Evolutionary conservation across 2,888 invertebrate genomes (phyloP).

Genomic region (Tachina lurida): DNA sequence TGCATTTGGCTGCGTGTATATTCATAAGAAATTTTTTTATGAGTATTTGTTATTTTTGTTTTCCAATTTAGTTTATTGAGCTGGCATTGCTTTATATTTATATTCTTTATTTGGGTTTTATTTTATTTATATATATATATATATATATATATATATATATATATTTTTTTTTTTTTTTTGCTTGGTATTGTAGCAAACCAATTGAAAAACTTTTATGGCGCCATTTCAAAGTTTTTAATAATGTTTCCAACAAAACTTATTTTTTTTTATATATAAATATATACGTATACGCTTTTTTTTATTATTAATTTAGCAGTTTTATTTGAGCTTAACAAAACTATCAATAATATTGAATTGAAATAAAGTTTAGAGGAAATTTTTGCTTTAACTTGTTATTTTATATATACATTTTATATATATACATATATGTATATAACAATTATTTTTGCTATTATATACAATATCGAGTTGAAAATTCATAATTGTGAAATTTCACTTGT

Average conservation of each 20-base stretch:
- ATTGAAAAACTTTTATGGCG: slow-evolving; percentile 72
- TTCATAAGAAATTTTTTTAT: background rate
- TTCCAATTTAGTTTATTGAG: slow-evolving; percentile 60
- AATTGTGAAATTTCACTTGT: slow-evolving; percentile 59
- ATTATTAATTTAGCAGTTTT: slow-evolving; percentile 28
- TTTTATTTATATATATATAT: background rate
- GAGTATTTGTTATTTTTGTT: slow-evolving; percentile 26
- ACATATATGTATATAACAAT: background rate
- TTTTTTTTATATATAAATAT: slow-evolving; percentile 22
- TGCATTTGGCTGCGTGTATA: background rate
- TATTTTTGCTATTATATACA: slow-evolving; percentile 31
- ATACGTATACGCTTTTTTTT: background rate
- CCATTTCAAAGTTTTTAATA: slow-evolving; percentile 71
- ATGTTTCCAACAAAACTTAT: slow-evolving; percentile 65
- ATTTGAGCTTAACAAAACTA: slow-evolving; percentile 25
- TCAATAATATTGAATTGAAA: slow-evolving; percentile 55
- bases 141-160: no score
- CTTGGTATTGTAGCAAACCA: slow-evolving; percentile 60
- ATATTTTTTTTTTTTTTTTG: slow-evolving; percentile 6
- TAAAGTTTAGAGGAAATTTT: slow-evolving; percentile 42
- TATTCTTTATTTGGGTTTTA: slow-evolving; percentile 33
- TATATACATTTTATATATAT: no score
- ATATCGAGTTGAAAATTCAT: slow-evolving; percentile 55
- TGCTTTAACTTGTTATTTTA: slow-evolving; percentile 8
- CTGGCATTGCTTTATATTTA: slow-evolving; percentile 57